Base-by-base conservation (phyloP, 2,797 vertebrate genomes). In the Mallotus villosus region DNA sequence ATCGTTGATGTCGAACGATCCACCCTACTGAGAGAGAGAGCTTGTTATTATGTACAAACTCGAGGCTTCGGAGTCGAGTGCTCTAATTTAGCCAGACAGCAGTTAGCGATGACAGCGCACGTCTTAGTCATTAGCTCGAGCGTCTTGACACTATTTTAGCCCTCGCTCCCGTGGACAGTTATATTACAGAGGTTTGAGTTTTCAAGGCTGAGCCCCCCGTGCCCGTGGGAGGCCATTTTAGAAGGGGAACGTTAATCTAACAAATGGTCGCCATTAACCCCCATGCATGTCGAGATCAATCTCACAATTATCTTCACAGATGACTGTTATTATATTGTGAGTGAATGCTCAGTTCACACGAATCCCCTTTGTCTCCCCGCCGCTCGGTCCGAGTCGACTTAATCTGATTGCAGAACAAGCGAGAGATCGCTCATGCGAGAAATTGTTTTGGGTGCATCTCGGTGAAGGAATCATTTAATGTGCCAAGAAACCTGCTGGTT, bases 401-500 rank as follows among this genome's bases (percentile, higher is more conserved):
- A 87, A 88, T 91, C 85, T 85, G 84, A 86, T 87, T 82, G 83
- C 79, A 75, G 76, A 83, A 89, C 81, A 87, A 90, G 83, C 82
- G 77, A 85, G 81, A 34, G 82, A 62, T 81, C 83, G 82, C 83
- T 92, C 83, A 79, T 81, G 89, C 84, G 78, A 88, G 82, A 92
- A 93, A 91, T 91, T 90, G 90, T 90, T 92, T 92, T 88, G 85
- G 82, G 81, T 77, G 78, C 85, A 82, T 86, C 68, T 29, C 70
- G 71, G 85, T 71, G 80, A 86, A 87, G 83, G 78, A 90, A 84
- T 84, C 78, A 57, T 91, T 92, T 85, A 81, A 86, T 75, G 77
- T 75, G 76, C 78, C 82, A 74, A 74, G 77, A 80, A 80, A 83
- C 71, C 70, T 61, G 71, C 78, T 78, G 78, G 74, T 81, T 78